Conservation (phyloP, 2,888 invertebrate genomes). For the Scaptomyza caliginosa region DNA sequence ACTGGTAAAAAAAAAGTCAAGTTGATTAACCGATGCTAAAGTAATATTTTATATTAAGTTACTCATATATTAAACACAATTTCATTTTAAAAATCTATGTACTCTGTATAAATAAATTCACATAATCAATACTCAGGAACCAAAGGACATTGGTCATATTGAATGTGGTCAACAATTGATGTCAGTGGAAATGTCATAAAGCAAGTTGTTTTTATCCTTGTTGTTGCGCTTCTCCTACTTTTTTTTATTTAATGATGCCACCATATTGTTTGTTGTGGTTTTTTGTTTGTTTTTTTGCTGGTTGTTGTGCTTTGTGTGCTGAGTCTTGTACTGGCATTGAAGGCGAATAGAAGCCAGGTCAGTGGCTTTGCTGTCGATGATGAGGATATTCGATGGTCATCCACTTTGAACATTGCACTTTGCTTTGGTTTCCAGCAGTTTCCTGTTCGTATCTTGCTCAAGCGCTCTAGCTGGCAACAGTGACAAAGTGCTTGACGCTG, state of each 20-base stretch:
- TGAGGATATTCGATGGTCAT: constrained; percentile 22
- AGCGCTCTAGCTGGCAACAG: constrained; percentile 43
- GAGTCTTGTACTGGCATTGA: constrained; percentile 12
- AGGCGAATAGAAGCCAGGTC: constrained; percentile 36
- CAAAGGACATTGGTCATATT: constrained; percentile 10
- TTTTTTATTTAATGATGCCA: constrained; percentile 17
- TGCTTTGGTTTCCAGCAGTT: constrained; percentile 38
- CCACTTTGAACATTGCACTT: constrained; percentile 28
- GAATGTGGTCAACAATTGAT: constrained; percentile 43
- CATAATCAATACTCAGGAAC: constrained; percentile 13
- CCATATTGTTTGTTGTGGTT: constrained; percentile 29
- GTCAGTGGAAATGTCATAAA: constrained; percentile 52
- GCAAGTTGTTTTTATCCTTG: constrained; percentile 32
- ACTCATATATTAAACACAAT: background rate
- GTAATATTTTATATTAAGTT: background rate
- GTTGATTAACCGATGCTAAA: no score
- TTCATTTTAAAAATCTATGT: background rate
- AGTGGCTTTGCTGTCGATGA: constrained; percentile 30
- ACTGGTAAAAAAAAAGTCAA: no score
- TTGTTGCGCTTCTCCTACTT: background rate
- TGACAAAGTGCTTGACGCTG: constrained; percentile 53
- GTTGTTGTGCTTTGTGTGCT: constrained; percentile 28
- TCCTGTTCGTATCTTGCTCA: constrained; percentile 46
- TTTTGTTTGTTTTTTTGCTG: constrained; percentile 19
- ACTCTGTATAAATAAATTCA: background rate